These are phyloP conservation scores for Automeris io DNA, from an alignment of 2,888 invertebrate genomes.

Conservation along the genomic window DNA sequence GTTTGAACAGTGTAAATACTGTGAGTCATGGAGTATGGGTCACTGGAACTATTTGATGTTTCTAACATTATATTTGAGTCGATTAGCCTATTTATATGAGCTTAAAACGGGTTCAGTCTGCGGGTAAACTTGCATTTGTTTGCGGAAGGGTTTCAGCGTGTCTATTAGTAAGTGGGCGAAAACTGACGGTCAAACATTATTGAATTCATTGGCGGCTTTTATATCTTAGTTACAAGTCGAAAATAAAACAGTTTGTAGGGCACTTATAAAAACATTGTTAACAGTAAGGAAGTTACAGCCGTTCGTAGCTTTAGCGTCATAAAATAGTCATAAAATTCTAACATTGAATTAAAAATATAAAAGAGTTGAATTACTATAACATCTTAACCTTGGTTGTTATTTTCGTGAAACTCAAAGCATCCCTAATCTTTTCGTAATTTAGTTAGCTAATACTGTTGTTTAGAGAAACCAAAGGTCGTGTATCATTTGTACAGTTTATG, in stretches of 20 bases:
- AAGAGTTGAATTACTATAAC: constrained; percentile 12
- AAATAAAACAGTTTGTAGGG: not conserved
- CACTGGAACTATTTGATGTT: constrained; percentile 43
- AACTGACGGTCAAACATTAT: not conserved
- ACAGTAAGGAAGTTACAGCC: not conserved
- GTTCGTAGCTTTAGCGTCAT: not conserved
- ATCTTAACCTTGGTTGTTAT: constrained; percentile 28
- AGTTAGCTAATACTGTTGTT: constrained; percentile 40
- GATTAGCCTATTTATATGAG: constrained; percentile 57
- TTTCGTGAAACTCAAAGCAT: constrained; percentile 31
- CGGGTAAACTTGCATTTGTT: constrained; percentile 37
- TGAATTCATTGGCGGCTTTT: not conserved
- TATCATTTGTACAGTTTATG: constrained; percentile 32
- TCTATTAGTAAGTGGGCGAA: not conserved
- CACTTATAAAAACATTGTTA: not conserved
- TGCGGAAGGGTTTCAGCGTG: constrained; percentile 34
- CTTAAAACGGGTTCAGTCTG: constrained; percentile 36
- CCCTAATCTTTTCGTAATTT: constrained; percentile 45
- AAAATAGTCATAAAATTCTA: constrained; percentile 6
- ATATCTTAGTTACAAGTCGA: not conserved
- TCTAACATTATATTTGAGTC: constrained; percentile 44
- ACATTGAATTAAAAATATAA: constrained; percentile 5
- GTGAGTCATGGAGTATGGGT: constrained; percentile 49
- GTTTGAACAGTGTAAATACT: constrained; percentile 33
- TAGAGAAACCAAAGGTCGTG: constrained; percentile 43